Percentiles rank a stretch among this genome's conserved stretches.
Evolutionary conservation across 1,140 invertebrate species (phyloP).

Genomic region (Sitobion miscanthi): DNA sequence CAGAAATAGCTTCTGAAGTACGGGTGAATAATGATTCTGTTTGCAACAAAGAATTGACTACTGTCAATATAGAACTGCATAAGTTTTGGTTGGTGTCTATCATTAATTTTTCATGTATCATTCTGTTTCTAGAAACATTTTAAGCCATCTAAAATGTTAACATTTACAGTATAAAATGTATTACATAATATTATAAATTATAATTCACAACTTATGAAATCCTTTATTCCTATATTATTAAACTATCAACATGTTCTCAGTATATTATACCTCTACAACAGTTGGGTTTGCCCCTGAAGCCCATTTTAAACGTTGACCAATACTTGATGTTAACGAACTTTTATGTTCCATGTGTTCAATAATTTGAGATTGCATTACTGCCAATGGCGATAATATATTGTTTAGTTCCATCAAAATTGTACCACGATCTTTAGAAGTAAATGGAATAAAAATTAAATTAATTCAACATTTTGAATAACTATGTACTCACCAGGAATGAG

Average conservation of each 20-base stretch:
- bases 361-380: conserved; percentile 68
- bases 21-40: conserved; percentile 73
- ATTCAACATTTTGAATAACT: neutral
- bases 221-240: neutral
- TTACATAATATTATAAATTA: neutral
- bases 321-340: conserved; percentile 71
- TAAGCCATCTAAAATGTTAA: conserved; percentile 63
- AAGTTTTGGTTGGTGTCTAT: conserved; percentile 66
- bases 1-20: conserved; percentile 70
- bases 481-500: conserved; percentile 57
- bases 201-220: neutral
- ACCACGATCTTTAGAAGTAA: conserved; percentile 63
- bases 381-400: conserved; percentile 68
- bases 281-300: conserved; percentile 86
- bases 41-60: conserved; percentile 72
- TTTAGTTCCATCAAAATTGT: conserved; percentile 69
- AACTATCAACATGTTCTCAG: neutral
- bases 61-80: conserved; percentile 67
- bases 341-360: conserved; percentile 71
- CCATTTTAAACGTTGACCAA: conserved; percentile 83
- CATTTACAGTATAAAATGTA: neutral
- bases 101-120: conserved; percentile 65
- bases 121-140: conserved; percentile 70
- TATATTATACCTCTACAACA: conserved; percentile 67
- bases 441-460: too few species aligned